Evolutionary conservation across 53 echinoderm and acorn worm species (phyloP).

Genomic region (Holothuria leucospilota): DNA sequence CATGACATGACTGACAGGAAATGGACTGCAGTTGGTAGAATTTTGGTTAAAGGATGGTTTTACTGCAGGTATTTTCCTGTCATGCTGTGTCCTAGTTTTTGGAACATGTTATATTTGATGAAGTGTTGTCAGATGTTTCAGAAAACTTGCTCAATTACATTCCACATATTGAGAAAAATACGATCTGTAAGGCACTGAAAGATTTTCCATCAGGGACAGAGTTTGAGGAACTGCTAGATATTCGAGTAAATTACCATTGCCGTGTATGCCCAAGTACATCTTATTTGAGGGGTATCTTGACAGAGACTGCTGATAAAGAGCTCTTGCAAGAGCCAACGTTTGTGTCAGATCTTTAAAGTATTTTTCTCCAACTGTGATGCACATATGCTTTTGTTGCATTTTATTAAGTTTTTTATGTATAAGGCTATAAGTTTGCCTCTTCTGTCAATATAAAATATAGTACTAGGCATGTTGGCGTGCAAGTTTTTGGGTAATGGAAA

Average conservation of each 20-base stretch:
- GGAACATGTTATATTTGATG: neutral
- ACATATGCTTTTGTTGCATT: too few relatives aligned
- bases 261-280: neutral
- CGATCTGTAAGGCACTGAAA: neutral
- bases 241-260: neutral
- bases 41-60: slow-evolving; percentile 36
- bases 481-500: too few relatives aligned
- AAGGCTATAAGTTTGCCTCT: too few relatives aligned
- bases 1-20: too few relatives aligned
- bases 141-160: neutral
- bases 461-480: too few relatives aligned
- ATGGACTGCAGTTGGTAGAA: slow-evolving; percentile 38
- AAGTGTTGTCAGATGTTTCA: neutral
- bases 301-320: slow-evolving; percentile 4
- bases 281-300: neutral
- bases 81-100: slow-evolving; percentile 6
- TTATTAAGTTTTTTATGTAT: too few relatives aligned
- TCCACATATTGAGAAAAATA: neutral
- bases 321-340: neutral
- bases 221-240: neutral
- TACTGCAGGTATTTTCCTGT: slow-evolving; percentile 14
- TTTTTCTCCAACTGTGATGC: too few relatives aligned
- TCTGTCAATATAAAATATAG: too few relatives aligned
- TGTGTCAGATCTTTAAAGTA: too few relatives aligned
- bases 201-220: neutral